Base-by-base conservation (phyloP, 1,140 invertebrate genomes). In the Atta colombica region DNA sequence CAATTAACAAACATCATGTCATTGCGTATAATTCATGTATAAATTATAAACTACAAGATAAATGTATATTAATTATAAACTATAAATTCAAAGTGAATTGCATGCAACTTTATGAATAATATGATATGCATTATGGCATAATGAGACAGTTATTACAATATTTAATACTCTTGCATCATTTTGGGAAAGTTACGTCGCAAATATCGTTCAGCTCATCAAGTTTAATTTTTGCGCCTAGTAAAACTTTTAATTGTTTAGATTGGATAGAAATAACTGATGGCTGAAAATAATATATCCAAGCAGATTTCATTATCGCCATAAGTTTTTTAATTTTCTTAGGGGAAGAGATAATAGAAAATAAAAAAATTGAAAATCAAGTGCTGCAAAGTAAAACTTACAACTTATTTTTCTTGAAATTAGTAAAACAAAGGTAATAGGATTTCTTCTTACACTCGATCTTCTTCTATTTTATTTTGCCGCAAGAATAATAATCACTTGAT, bases 241-340 rank as follows among this genome's bases (percentile, higher is more conserved):
- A 21, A 82, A 82, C 35, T 82, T 60, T 74, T 82, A 81, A 81
- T 81, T 81, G 39, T 21, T 12, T 72, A 60, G 72, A 72, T 81
- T 31, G 14, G 55, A 81, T 12, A 16, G 16, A 55, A 81, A 81
- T 45, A 58, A 81, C 45, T 16, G 35, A 81, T 72, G 60, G 21
- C 51, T 25, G 4, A 28, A 75, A 31, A 28, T 84, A 75, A 75
- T 28, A 35, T 39, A 39, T 3, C 14, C 39, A 28, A 74, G 39
- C 31, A 49, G 69, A 63, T 25, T 82, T 75, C 14, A 75, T 74
- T 61, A 82, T 75, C 25, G 8, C 31, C 25, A 18, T 2, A n/a
- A 4, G 4, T 61, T 74, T 75, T 71, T 84, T 49, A 74, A 60
- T 21, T 6, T 35, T 61, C 69, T 35, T 28, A 18, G 14, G 49